Conservation (phyloP, 2,888 invertebrate species). For the Ischnura elegans region DNA sequence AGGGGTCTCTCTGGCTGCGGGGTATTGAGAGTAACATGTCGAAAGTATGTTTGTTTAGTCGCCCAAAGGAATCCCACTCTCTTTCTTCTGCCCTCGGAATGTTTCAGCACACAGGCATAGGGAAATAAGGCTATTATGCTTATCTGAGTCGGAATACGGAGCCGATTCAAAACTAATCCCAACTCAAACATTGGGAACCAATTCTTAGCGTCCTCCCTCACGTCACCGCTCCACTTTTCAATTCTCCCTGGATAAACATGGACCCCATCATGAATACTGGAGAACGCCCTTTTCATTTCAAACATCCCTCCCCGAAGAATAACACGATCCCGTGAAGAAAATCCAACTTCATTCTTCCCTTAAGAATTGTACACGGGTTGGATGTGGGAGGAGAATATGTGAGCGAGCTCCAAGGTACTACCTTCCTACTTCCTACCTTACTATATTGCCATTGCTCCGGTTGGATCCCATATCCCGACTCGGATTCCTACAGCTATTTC, state of each 20-base stretch:
- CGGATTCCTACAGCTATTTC: neutral
- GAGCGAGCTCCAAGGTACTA: too few species aligned
- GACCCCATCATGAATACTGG: slow-evolving; percentile 14
- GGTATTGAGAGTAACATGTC: neutral
- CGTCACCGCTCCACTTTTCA: slow-evolving; percentile 3
- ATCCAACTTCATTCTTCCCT: slow-evolving; percentile 31
- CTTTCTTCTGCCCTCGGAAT: slow-evolving; percentile 10
- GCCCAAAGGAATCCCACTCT: neutral
- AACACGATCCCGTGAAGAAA: slow-evolving; percentile 22
- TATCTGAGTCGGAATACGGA: slow-evolving; percentile 31
- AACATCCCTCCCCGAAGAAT: slow-evolving; percentile 32
- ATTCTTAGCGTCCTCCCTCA: neutral
- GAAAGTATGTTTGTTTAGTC: slow-evolving; percentile 19
- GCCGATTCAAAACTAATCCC: slow-evolving; percentile 38
- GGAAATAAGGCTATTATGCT: slow-evolving; percentile 38
- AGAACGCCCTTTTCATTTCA: slow-evolving; percentile 8
- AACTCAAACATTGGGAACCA: slow-evolving; percentile 38
- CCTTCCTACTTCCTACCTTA: too few species aligned
- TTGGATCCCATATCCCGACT: neutral
- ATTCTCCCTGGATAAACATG: slow-evolving; percentile 29
- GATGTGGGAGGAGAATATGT: neutral
- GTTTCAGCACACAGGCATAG: neutral
- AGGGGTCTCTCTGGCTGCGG: neutral
- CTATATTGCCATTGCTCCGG: slow-evolving; percentile 2
- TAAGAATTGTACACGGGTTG: slow-evolving; percentile 35